Evolutionary conservation across 2,113 vertebrate species (phyloP).

Genomic region (Pongo pygmaeus): DNA sequence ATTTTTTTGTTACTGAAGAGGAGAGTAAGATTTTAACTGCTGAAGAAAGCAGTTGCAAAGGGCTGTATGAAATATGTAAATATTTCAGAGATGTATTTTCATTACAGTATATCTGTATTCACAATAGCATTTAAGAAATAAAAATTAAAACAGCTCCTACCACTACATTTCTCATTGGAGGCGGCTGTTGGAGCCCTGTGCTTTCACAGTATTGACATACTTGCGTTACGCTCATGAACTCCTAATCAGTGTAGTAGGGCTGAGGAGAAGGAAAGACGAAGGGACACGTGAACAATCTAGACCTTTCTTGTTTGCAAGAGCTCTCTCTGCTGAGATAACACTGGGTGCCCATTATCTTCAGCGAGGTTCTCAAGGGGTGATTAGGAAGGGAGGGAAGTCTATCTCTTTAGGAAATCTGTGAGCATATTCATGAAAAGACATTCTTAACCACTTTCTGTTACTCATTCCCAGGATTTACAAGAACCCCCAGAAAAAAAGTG

Average conservation of each 20-base stretch:
- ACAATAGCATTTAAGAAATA: not conserved
- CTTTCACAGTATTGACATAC: not conserved
- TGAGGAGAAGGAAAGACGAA: not conserved
- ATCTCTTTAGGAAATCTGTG: not conserved
- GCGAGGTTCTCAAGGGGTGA: not conserved
- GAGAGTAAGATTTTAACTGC: not conserved
- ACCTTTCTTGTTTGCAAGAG: not conserved
- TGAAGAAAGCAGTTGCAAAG: not conserved
- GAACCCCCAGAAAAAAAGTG: not conserved
- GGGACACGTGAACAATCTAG: not conserved
- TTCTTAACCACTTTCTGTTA: not conserved
- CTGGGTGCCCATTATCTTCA: too few species aligned
- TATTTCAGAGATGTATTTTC: not conserved
- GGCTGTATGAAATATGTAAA: not conserved
- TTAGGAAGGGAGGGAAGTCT: not conserved
- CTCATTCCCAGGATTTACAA: not conserved
- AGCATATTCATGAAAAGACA: not conserved
- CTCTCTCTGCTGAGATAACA: not conserved
- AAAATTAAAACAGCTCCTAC: not conserved
- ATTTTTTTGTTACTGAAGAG: constrained; percentile 13
- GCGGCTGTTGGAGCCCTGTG: not conserved
- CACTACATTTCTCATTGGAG: not conserved
- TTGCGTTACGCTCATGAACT: not conserved
- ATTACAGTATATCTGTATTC: not conserved
- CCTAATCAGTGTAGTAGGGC: not conserved